A percentile compares a stretch with the other conserved stretches of the same genome.
These are phyloP conservation scores for Ptychoptera contaminata DNA, from an alignment of 2,888 invertebrate genomes.

Conservation along the genomic window DNA sequence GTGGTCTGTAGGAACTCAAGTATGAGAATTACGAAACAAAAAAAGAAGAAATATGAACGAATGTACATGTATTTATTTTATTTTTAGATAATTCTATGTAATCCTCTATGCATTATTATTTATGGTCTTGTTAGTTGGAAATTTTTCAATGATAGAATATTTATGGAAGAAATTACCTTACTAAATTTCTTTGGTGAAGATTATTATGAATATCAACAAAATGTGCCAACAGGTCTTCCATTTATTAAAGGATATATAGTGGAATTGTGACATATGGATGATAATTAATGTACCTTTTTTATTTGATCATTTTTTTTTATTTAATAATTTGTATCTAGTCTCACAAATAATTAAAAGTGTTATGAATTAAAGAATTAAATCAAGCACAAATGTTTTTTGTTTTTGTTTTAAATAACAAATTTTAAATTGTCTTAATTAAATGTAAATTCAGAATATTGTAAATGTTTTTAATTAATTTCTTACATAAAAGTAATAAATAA, in stretches of 20 bases:
- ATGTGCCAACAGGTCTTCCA: conserved; percentile 74
- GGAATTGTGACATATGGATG: conserved; percentile 12
- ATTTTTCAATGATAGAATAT: conserved; percentile 80
- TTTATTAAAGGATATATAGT: conserved; percentile 63
- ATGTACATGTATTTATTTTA: conserved; percentile 7
- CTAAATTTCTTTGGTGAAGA: conserved; percentile 82
- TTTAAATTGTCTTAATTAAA: no score
- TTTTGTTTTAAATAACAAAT: no score
- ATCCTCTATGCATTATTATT: conserved; percentile 71
- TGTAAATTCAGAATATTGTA: no score
- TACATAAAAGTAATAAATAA: no score
- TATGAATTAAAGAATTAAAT: no score
- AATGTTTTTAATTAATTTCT: no score
- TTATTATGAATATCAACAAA: conserved; percentile 71
- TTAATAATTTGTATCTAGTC: no score
- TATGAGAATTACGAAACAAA: conserved; percentile 24
- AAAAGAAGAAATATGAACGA: not conserved
- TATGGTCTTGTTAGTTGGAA: conserved; percentile 77
- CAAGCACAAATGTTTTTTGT: no score
- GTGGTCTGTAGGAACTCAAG: conserved; percentile 97
- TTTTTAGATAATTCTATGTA: conserved; percentile 64
- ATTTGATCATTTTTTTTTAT: not conserved
- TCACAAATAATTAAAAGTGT: no score
- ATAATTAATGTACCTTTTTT: not conserved
- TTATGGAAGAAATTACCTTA: conserved; percentile 76